These are phyloP conservation scores for Myathropa florea DNA, from an alignment of 2,888 invertebrate species.

Conservation along the genomic window DNA sequence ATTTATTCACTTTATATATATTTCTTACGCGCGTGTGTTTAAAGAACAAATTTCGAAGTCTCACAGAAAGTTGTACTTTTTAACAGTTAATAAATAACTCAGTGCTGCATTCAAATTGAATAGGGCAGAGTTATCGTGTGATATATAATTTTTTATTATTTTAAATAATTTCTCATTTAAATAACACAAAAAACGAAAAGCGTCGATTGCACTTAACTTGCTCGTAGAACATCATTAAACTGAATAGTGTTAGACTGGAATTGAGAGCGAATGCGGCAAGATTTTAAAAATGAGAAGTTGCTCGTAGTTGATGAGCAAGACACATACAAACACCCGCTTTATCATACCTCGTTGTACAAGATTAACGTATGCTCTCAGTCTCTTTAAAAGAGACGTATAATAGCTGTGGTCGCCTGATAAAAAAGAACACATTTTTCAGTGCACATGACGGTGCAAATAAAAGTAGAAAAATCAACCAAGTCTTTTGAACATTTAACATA, in stretches of 20 bases:
- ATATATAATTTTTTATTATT: conserved; percentile 10
- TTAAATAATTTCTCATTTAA: conserved; percentile 9
- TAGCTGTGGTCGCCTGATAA: conserved; percentile 16
- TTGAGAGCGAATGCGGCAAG: conserved; percentile 39
- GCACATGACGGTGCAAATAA: not conserved
- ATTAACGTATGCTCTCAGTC: conserved; percentile 12
- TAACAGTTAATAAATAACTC: not conserved
- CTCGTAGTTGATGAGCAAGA: conserved; percentile 1
- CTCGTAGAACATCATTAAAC: conserved; percentile 47
- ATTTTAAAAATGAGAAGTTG: conserved; percentile 38
- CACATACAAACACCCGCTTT: conserved; percentile 21
- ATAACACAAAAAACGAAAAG: conserved; percentile 21
- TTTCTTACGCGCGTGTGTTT: not conserved
- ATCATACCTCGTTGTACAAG: conserved; percentile 11
- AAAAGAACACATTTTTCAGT: not conserved
- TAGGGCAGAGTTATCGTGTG: not conserved
- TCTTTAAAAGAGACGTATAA: conserved; percentile 18
- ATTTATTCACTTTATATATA: not conserved
- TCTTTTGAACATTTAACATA: too few species aligned
- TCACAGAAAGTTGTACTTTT: not conserved
- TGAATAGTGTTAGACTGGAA: conserved; percentile 34
- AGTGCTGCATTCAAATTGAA: not conserved
- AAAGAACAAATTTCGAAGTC: not conserved
- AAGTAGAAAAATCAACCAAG: too few species aligned
- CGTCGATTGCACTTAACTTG: conserved; percentile 26